Evolutionary conservation across 2,888 invertebrate species (phyloP), one percentile per base, ranked within the genome.

Genomic region (Agrotis exclamationis): DNA sequence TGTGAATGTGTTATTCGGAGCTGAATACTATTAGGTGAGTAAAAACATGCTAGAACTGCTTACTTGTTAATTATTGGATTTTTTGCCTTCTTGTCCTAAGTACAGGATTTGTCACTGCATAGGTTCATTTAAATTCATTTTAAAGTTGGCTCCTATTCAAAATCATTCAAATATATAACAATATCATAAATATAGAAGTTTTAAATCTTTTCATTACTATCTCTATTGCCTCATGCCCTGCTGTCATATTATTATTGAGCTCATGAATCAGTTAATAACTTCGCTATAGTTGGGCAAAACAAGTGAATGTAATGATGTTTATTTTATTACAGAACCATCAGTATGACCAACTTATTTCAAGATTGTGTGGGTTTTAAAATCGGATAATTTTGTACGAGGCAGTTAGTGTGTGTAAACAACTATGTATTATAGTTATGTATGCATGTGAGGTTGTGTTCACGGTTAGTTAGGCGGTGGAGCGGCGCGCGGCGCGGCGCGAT

Each of bases 391-490:
- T 62, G 56, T 50, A 33, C 39, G 50, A 58, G 62, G 57, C 45
- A 24, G 20, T 22, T 20, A 51, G 63, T 18, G 53, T 53, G 74
- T 74, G 18, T 70, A 28, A 50, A 63, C 57, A 56, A 24, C 16
- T 39, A 22, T 47, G 24, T 39, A n/a, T 65, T 69, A 58, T 70
- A 64, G 79, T 76, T 73, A 70, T 66, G 56, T 75, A 70, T 74
- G 45, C 59, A 78, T 75, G 70, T 75, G 74, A 85, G 82, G 83
- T 76, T 82, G 80, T 83, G 81, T 87, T 87, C 87, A 87, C 79
- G 86, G 87, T 86, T 87, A 82, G 87, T 87, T 85, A 83, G 80
- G 69, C 72, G 78, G 76, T 73, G 79, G 78, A 53, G 48, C 66
- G 74, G 74, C n/a, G n/a, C n/a, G n/a, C 58, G 70, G 71, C 47